Conservation (phyloP, 2,113 vertebrate genomes). For the Gnathonemus echidnorhynchus region DNA sequence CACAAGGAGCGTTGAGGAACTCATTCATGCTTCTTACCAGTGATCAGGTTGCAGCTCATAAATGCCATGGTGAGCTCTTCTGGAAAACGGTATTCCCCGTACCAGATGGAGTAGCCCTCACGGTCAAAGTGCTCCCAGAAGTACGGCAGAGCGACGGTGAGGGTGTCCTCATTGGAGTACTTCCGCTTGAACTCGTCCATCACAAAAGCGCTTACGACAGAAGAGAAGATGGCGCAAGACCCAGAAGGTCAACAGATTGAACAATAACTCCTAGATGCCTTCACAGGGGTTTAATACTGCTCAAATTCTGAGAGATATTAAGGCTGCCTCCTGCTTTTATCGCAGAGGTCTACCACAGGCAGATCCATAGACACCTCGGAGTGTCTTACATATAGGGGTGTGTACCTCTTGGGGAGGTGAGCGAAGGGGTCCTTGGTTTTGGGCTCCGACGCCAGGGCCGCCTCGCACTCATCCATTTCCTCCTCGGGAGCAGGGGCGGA, state of each 20-base stretch:
- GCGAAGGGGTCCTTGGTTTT: slow-evolving; percentile 87
- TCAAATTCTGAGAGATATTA: not conserved
- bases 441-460: slow-evolving; percentile 75
- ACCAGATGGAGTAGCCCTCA: slow-evolving; percentile 86
- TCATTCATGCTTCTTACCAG: slow-evolving; percentile 55
- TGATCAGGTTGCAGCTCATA: slow-evolving; percentile 96
- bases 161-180: slow-evolving; percentile 85
- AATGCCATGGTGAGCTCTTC: slow-evolving; percentile 77
- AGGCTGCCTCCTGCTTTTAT: not conserved
- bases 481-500: slow-evolving; percentile 57
- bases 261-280: not conserved
- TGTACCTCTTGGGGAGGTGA: slow-evolving; percentile 78
- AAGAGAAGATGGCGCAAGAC: not conserved
- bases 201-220: slow-evolving; percentile 64
- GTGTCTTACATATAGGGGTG: not conserved
- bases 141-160: slow-evolving; percentile 74
- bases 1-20: not conserved
- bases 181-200: slow-evolving; percentile 89
- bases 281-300: not conserved
- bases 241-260: too few relatives aligned
- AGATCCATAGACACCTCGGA: not conserved
- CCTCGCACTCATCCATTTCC: slow-evolving; percentile 79
- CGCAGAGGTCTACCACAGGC: not conserved
- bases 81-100: slow-evolving; percentile 71
- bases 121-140: slow-evolving; percentile 84